Percentiles rank a stretch among this genome's conserved stretches.
phyloP scores from a whole-genome alignment of 2,888 invertebrate species.

The Diplazon laetatorius region DNA sequence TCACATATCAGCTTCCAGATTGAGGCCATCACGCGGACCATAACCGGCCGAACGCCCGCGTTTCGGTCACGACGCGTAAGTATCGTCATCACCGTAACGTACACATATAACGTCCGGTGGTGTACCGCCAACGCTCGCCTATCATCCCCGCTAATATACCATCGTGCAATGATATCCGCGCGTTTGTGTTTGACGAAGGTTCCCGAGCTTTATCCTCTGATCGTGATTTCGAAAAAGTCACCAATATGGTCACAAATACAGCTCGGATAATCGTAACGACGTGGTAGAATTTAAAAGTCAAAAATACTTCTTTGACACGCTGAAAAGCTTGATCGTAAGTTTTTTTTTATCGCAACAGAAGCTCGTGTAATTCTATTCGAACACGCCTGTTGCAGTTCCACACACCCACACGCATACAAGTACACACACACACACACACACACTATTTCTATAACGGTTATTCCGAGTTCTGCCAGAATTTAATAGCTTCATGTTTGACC shows the following conservation, averaged over 20 bases:
- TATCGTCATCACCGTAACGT: constrained; percentile 38
- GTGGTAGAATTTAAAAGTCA: constrained; percentile 1
- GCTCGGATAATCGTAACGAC: constrained; percentile 31
- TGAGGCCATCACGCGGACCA: neutral
- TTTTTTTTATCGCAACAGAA: constrained; percentile 10
- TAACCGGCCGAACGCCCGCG: constrained; percentile 15
- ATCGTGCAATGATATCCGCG: constrained; percentile 49
- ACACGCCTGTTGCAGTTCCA: constrained; percentile 4
- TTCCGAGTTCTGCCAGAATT: constrained; percentile 5
- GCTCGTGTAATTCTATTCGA: neutral
- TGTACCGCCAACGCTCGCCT: neutral
- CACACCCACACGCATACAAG: neutral
- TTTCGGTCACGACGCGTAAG: constrained; percentile 39
- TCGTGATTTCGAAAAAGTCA: constrained; percentile 32
- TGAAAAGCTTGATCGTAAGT: neutral
- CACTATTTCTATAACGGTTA: neutral
- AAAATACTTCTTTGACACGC: constrained; percentile 35
- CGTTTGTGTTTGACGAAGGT: constrained; percentile 53
- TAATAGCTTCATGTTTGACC: constrained; percentile 51
- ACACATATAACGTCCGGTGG: too few relatives aligned
- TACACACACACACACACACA: too few relatives aligned
- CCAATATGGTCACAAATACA: neutral
- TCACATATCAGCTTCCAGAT: neutral
- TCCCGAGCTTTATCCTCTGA: constrained; percentile 44
- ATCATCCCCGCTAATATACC: constrained; percentile 1